Evolutionary conservation across 92 coral and sea anemone species (phyloP).

Genomic region (Bergia puertoricense): DNA sequence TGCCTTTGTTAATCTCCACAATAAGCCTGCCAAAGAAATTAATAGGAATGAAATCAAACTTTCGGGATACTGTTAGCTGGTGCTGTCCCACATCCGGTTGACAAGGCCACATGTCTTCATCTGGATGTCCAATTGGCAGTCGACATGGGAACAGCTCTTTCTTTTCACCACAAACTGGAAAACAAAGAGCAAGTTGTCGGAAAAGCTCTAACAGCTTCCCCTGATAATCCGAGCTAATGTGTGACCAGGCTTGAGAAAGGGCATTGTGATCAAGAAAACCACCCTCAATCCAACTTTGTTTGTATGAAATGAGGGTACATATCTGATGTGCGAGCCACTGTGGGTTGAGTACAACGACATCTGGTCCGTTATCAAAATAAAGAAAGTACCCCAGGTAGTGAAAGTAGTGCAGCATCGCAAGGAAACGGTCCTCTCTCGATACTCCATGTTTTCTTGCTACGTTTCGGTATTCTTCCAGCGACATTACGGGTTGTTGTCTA

Average conservation of each 20-base stretch:
- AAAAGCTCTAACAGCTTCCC: slow-evolving; percentile 10
- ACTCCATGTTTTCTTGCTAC: slow-evolving; percentile 7
- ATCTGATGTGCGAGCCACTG: slow-evolving; percentile 23
- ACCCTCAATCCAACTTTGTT: slow-evolving; percentile 3
- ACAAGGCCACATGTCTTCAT: slow-evolving; percentile 27
- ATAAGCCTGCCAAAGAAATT: slow-evolving; percentile 4
- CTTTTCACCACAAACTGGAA: neutral
- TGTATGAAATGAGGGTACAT: slow-evolving; percentile 13
- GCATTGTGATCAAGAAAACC: slow-evolving; percentile 13
- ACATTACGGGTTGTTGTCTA: neutral
- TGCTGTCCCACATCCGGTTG: neutral
- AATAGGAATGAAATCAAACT: slow-evolving; percentile 4
- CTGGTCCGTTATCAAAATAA: slow-evolving; percentile 7
- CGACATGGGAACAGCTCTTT: slow-evolving; percentile 25
- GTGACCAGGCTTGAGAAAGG: slow-evolving; percentile 20
- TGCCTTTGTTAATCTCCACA: slow-evolving; percentile 15
- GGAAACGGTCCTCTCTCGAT: neutral
- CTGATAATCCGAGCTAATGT: neutral
- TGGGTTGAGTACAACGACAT: slow-evolving; percentile 10
- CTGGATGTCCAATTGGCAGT: slow-evolving; percentile 7
- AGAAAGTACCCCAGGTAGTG: slow-evolving; percentile 11
- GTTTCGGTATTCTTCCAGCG: neutral
- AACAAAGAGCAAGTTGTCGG: slow-evolving; percentile 11
- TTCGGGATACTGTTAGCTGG: slow-evolving; percentile 12
- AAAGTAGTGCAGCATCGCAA: slow-evolving; percentile 16